Base-by-base conservation (phyloP, 2,113 vertebrate species). In the Myotis brandtii region DNA sequence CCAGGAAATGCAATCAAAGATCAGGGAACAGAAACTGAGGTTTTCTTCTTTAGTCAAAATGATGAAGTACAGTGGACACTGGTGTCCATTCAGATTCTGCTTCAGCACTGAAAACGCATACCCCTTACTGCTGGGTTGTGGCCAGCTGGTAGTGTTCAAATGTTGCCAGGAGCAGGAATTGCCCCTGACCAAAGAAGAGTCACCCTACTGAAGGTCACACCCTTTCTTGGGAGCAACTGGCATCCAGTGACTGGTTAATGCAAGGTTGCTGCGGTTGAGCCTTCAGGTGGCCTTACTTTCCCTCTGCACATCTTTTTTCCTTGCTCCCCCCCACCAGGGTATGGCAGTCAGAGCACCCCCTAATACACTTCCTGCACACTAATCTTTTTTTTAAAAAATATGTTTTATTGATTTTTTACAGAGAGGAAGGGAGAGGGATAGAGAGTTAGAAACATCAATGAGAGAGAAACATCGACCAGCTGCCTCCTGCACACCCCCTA, bases 241-340 rank as follows among this genome's bases (percentile, higher is more conserved):
- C 10, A 67, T 54, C 6, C 50, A 87, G n/a, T 13, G 23, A 34
- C 52, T 56, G 34, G 14, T 77, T 40, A 37, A 34, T 4, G 16
- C 0, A 2, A 30, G 21, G 0, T 2, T 37, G 2, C 4, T 66
- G 59, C 21, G 43, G 2, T 18, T 27, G 10, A 83, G 27, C 10
- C 6, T 70, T 72, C n/a, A 20, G 5, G 34, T 8, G 59, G 16
- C 6, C 20, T 40, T 8, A 23, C 1, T 34, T 82, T 32, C 1
- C 30, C 25, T 62, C 10, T 7, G 3, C 16, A 25, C 17, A 6
- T 77, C 52, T 6, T 30, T 87, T 70, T 70, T 73, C 21, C 3
- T 93, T 37, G 11, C 12, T 64, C 81, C 11, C n/a, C 5, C 7
- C 12, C 46, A 46, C 12, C 1, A 89, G 18, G 17, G 11, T 17